Conservation (phyloP, 2,888 invertebrate species). For the Rhingia rostrata region DNA sequence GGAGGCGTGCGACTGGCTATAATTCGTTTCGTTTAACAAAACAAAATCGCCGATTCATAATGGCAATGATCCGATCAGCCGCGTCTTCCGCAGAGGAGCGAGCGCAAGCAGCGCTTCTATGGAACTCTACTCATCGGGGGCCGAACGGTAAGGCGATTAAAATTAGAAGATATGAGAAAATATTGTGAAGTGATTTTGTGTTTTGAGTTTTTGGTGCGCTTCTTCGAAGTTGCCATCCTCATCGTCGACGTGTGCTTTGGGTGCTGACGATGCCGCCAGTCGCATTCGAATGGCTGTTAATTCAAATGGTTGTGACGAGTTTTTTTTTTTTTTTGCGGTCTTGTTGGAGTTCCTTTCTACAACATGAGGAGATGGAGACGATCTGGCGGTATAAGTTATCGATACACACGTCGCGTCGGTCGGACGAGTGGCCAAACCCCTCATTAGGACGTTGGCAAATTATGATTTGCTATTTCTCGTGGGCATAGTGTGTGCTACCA, state of each 20-base stretch:
- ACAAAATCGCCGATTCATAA: constrained; percentile 75
- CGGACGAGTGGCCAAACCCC: constrained; percentile 40
- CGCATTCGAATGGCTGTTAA: constrained; percentile 37
- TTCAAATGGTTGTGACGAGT: constrained; percentile 41
- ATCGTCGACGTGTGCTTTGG: constrained; percentile 18
- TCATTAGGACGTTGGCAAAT: constrained; percentile 66
- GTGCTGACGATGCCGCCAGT: constrained; percentile 40
- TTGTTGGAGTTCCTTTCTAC: constrained; percentile 1
- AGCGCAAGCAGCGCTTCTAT: constrained; percentile 47
- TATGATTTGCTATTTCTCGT: constrained; percentile 59
- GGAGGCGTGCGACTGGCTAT: constrained; percentile 75
- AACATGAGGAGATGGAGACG: constrained; percentile 14
- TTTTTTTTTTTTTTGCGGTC: constrained; percentile 12
- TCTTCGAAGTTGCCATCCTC: constrained; percentile 46
- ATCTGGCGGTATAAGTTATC: constrained; percentile 50
- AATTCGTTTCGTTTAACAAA: constrained; percentile 76
- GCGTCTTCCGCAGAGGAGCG: constrained; percentile 32
- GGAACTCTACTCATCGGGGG: constrained; percentile 53
- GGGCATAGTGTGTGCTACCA: constrained; percentile 20
- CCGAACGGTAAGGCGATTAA: constrained; percentile 71
- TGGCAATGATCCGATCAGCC: constrained; percentile 59
- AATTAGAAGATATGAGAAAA: constrained; percentile 74
- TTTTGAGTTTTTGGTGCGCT: constrained; percentile 40
- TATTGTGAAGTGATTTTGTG: constrained; percentile 72
- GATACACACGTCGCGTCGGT: constrained; percentile 47